Evolutionary conservation across 2,888 invertebrate species (phyloP).

Genomic region (Mylabris sibirica): DNA sequence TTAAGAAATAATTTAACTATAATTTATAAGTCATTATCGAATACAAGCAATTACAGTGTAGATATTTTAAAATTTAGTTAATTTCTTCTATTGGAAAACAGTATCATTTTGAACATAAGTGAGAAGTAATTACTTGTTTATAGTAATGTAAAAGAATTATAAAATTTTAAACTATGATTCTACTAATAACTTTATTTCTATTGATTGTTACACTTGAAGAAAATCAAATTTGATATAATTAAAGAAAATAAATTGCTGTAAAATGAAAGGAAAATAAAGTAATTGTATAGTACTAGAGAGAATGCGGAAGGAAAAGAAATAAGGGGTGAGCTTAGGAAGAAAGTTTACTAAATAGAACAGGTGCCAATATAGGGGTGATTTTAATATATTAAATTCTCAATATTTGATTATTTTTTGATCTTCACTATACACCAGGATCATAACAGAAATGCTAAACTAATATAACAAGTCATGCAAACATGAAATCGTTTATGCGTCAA

Average conservation of each 20-base stretch:
- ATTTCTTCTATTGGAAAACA: neutral
- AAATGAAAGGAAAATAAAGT: neutral
- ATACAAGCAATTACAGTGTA: too few relatives aligned
- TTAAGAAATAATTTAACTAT: too few relatives aligned
- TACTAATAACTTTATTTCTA: neutral
- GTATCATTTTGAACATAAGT: neutral
- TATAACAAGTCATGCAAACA: slow-evolving; percentile 19
- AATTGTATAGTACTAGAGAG: neutral
- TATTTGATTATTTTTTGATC: slow-evolving; percentile 11
- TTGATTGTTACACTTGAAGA: neutral
- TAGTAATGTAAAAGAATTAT: neutral
- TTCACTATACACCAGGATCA: neutral
- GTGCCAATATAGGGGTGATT: neutral
- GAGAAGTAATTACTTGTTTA: neutral
- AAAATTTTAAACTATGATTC: neutral
- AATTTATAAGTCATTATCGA: too few relatives aligned
- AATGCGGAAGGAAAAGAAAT: neutral
- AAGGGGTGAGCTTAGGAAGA: neutral
- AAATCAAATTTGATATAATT: neutral
- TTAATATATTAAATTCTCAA: neutral
- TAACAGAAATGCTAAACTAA: slow-evolving; percentile 10
- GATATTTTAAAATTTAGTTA: neutral
- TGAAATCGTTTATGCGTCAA: slow-evolving; percentile 13
- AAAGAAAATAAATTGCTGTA: neutral
- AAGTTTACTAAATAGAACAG: neutral